Percentiles rank a stretch among this genome's conserved stretches.
Evolutionary conservation across 1,140 invertebrate genomes (phyloP).

Genomic region (Trachelipus rathkii): DNA sequence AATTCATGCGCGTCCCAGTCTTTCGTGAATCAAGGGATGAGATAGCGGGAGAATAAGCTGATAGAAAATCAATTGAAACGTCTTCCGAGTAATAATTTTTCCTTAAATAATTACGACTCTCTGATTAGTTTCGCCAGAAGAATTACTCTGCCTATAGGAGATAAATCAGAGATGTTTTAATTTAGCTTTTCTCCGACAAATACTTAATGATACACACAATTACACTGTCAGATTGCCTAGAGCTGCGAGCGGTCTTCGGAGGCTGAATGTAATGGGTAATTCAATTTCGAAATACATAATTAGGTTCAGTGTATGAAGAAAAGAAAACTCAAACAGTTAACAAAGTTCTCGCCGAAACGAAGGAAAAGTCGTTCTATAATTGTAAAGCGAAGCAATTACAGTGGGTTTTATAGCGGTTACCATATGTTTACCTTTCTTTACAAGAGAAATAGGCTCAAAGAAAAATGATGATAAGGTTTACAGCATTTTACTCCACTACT

Average conservation of each 20-base stretch:
- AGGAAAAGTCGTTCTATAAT: slow-evolving; percentile 3
- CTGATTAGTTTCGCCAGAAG: background rate
- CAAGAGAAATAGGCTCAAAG: background rate
- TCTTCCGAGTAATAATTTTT: slow-evolving; percentile 2
- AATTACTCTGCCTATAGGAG: background rate
- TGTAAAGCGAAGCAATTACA: slow-evolving; percentile 4
- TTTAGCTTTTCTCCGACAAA: slow-evolving; percentile 8
- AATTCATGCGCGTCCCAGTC: background rate
- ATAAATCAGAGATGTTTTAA: slow-evolving; percentile 9
- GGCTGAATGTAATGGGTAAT: background rate
- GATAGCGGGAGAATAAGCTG: background rate
- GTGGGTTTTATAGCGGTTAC: background rate
- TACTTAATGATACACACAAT: slow-evolving; percentile 5
- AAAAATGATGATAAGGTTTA: background rate
- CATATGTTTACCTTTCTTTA: slow-evolving; percentile 8
- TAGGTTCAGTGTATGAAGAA: slow-evolving; percentile 3
- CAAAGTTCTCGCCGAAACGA: background rate
- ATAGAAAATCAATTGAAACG: slow-evolving; percentile 7
- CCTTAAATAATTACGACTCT: background rate
- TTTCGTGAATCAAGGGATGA: background rate
- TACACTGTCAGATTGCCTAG: background rate
- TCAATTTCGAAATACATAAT: background rate
- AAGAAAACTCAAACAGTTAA: background rate
- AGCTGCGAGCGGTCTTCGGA: background rate
- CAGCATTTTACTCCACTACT: background rate